These are phyloP conservation scores for Aproaerema taeniolella DNA, from an alignment of 2,888 invertebrate species.

Conservation along the genomic window DNA sequence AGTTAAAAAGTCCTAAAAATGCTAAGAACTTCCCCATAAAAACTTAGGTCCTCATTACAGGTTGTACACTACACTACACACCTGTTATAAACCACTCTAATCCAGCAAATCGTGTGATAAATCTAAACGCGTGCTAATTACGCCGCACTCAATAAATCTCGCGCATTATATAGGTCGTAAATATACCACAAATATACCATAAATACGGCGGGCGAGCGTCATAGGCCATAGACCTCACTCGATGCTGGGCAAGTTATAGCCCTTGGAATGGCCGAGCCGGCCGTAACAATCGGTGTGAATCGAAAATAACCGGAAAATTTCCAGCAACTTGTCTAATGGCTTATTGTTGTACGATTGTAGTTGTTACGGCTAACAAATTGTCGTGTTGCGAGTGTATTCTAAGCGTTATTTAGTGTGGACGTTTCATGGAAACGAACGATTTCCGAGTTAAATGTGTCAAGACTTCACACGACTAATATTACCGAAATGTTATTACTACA, in stretches of 20 bases:
- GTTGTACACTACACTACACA: too few species aligned
- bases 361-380: conserved; percentile 46
- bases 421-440: conserved; percentile 25
- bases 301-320: conserved; percentile 75
- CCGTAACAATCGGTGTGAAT: conserved; percentile 70
- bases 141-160: conserved; percentile 63
- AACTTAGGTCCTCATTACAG: too few species aligned
- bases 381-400: conserved; percentile 48
- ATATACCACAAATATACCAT: conserved; percentile 59
- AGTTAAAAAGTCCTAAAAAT: too few species aligned
- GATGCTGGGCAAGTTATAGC: conserved; percentile 60
- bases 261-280: conserved; percentile 49
- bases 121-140: conserved; percentile 63
- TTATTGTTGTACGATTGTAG: conserved; percentile 65
- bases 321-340: conserved; percentile 70
- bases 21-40: too few species aligned
- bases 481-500: too few species aligned
- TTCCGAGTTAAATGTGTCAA: too few species aligned
- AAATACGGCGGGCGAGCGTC: conserved; percentile 52
- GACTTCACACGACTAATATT: too few species aligned
- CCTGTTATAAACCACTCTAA: too few species aligned
- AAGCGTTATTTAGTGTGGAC: conserved; percentile 43
- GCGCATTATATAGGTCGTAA: conserved; percentile 61
- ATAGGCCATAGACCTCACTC: conserved; percentile 71
- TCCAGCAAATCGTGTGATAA: conserved; percentile 42